phyloP scores from a whole-genome alignment of 2,888 invertebrate species.

The Catocala fraxini region DNA sequence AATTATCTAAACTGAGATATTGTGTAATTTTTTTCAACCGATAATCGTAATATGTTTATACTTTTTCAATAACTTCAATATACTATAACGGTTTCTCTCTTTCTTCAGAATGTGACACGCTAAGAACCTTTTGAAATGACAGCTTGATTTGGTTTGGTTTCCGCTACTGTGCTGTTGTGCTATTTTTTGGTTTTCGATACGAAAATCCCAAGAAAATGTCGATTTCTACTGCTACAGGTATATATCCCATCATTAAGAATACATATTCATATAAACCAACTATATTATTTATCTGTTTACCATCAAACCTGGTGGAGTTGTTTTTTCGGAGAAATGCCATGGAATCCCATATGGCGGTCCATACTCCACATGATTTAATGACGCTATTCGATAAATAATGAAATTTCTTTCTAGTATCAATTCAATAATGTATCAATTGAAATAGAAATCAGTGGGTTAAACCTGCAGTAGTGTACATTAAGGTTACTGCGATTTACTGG shows the following conservation, averaged over 20 bases:
- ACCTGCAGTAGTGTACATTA: constrained; percentile 55
- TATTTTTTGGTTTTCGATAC: constrained; percentile 83
- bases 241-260: constrained; percentile 57
- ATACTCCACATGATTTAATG: constrained; percentile 86
- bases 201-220: constrained; percentile 81
- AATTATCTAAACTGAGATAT: neutral
- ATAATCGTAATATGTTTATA: neutral
- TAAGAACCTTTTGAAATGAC: constrained; percentile 83
- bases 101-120: constrained; percentile 65
- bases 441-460: constrained; percentile 50
- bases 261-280: constrained; percentile 52
- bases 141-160: constrained; percentile 88
- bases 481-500: constrained; percentile 77
- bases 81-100: constrained; percentile 25
- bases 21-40: constrained; percentile 5
- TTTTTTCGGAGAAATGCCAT: constrained; percentile 86
- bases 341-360: constrained; percentile 88
- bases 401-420: constrained; percentile 56
- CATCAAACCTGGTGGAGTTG: constrained; percentile 76
- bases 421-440: constrained; percentile 50
- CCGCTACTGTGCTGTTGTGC: constrained; percentile 87
- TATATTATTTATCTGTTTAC: constrained; percentile 61
- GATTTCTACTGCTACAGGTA: constrained; percentile 86
- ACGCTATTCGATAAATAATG: constrained; percentile 75
- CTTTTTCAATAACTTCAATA: constrained; percentile 9